Evolutionary conservation across 1,140 invertebrate genomes (phyloP), one percentile per base, ranked within the genome.

Genomic region (Stenopsyche tienmushanensis): DNA sequence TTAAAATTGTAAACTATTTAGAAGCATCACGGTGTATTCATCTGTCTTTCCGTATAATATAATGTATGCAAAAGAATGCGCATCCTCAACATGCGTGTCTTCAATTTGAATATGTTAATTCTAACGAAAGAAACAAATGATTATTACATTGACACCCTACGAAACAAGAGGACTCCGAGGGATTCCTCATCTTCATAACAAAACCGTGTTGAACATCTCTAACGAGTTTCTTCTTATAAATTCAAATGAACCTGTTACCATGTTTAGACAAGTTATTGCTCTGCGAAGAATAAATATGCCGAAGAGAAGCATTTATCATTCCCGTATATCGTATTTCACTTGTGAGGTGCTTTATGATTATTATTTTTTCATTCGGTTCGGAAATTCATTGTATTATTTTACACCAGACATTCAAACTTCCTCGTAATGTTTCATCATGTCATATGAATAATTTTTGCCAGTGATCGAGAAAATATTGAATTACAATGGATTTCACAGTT

Each of bases 51-150:
- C n/a, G 1, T 42, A 42, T 17, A 42, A 52, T 52, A 52, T 52
- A 52, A 52, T 52, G 24, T 52, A 52, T 52, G 49, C 49, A 52
- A 24, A 52, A 24, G 26, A 52, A 52, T 52, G 49, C 49, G 49
- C 49, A 52, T 52, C 21, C 26, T 52, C 26, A 52, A 52, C 49
- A 24, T 25, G 49, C 26, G 15, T 52, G 26, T 52, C 49, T 52
- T 52, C 49, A 52, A 52, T 55, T 55, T 55, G 52, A 55, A 55
- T 55, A 55, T 55, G 52, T 39, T 55, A 55, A 55, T 55, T 55
- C n/a, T 24, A n/a, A 8, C 13, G 20, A 17, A 25, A 29, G 29
- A 55, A 55, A 55, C 52, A 34, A 55, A 55, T 25, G 25, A 55
- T 55, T 55, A 55, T 55, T 34, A 55, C 52, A 55, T 55, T 55